phyloP scores from a whole-genome alignment of 2,113 vertebrate species.

The Pseudolaguvia tuberculata region DNA sequence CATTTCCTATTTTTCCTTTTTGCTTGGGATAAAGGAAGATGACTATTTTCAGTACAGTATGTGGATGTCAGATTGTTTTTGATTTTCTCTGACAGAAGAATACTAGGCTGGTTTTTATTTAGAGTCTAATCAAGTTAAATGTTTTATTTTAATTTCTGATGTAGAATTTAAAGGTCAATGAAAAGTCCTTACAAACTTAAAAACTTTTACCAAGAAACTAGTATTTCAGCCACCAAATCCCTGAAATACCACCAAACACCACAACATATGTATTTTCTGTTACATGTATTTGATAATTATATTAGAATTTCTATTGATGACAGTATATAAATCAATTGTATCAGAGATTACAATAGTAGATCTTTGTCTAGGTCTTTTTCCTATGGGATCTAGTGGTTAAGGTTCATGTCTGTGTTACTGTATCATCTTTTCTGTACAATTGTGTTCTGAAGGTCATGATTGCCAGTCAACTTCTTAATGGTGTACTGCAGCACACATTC shows the following conservation, averaged over 20 bases:
- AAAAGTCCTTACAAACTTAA: background rate
- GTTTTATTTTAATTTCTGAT: background rate
- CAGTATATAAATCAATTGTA: background rate
- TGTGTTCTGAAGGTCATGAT: constrained; percentile 15
- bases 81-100: background rate
- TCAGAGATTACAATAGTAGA: background rate
- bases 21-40: background rate
- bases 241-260: background rate
- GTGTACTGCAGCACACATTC: background rate
- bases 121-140: background rate
- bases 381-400: background rate
- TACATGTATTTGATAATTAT: too few species aligned
- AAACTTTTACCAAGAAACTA: background rate
- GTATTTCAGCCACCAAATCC: background rate
- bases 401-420: background rate
- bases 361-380: background rate
- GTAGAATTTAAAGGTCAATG: background rate
- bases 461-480: background rate
- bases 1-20: background rate
- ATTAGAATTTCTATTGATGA: background rate
- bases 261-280: background rate
- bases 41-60: background rate
- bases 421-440: constrained; percentile 1
- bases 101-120: background rate
- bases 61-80: background rate